Percentiles rank a stretch among this genome's conserved stretches.
These are phyloP conservation scores for Corythoichthys haematopterus DNA, from an alignment of 2,113 vertebrate genomes.

Conservation along the genomic window DNA sequence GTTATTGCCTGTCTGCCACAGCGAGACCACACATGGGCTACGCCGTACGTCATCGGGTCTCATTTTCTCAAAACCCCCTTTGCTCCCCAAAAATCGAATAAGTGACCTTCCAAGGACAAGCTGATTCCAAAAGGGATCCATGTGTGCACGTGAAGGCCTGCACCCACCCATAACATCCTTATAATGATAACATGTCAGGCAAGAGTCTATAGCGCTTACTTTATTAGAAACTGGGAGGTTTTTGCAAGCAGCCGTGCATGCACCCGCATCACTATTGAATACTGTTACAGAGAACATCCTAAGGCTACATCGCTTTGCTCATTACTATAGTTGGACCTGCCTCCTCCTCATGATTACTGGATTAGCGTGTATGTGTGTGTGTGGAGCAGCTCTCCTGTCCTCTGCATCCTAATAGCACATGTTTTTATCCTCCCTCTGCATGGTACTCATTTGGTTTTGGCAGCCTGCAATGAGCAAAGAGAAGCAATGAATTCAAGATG, in stretches of 20 bases:
- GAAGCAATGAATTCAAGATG: slow-evolving; percentile 66
- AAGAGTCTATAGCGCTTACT: neutral
- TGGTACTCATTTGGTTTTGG: slow-evolving; percentile 58
- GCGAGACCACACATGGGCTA: slow-evolving; percentile 44
- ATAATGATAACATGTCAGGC: neutral
- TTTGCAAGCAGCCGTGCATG: slow-evolving; percentile 9
- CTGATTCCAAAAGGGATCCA: slow-evolving; percentile 16
- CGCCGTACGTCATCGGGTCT: neutral
- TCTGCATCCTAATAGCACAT: slow-evolving; percentile 35
- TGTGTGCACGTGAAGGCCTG: slow-evolving; percentile 10
- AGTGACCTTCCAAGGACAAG: slow-evolving; percentile 23
- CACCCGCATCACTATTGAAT: slow-evolving; percentile 14
- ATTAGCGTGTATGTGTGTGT: slow-evolving; percentile 18
- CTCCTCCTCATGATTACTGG: slow-evolving; percentile 40
- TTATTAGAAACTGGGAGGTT: neutral
- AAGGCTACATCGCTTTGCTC: slow-evolving; percentile 32
- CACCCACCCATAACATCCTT: neutral
- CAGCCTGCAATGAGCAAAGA: slow-evolving; percentile 26
- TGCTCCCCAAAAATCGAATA: slow-evolving; percentile 23
- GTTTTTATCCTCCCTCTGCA: slow-evolving; percentile 41
- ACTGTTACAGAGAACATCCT: slow-evolving; percentile 17
- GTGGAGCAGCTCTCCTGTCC: slow-evolving; percentile 3
- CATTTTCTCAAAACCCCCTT: neutral
- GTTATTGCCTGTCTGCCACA: slow-evolving; percentile 32
- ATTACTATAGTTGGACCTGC: slow-evolving; percentile 30